Evolutionary conservation across 2,797 vertebrate species (phyloP).

Genomic region (Hippopotamyrus pictus): DNA sequence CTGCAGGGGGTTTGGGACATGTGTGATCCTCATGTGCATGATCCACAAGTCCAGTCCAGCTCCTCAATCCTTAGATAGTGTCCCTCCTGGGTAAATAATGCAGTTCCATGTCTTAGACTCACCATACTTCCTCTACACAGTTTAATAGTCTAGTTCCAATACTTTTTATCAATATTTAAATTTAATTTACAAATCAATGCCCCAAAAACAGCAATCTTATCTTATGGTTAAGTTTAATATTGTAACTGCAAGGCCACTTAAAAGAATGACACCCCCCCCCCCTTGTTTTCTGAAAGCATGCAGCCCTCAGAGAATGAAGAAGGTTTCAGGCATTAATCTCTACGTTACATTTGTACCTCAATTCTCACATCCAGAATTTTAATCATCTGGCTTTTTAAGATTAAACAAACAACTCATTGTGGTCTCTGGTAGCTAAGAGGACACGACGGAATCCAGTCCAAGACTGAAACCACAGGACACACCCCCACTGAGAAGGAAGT

Average conservation of each 20-base stretch:
- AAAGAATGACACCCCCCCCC: neutral
- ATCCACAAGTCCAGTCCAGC: neutral
- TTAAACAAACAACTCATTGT: conserved; percentile 34
- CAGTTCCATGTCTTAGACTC: neutral
- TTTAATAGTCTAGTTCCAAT: neutral
- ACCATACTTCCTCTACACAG: neutral
- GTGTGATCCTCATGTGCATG: neutral
- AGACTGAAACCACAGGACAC: neutral
- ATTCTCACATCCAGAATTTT: conserved; percentile 31
- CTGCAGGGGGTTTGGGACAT: neutral
- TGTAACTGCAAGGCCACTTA: neutral
- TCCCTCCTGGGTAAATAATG: neutral
- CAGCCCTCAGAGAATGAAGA: neutral
- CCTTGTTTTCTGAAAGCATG: neutral
- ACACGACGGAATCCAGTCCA: conserved; percentile 5
- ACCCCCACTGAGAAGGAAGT: neutral
- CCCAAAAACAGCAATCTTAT: neutral
- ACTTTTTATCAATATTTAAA: neutral
- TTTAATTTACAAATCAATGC: neutral
- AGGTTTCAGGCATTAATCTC: conserved; percentile 29
- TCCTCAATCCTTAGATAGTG: neutral
- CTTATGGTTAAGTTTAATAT: neutral
- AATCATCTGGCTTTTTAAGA: conserved; percentile 34
- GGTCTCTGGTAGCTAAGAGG: conserved; percentile 27
- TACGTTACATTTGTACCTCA: conserved; percentile 37